Evolutionary conservation across 2,113 vertebrate genomes (phyloP).

Genomic region (Etheostoma spectabile): DNA sequence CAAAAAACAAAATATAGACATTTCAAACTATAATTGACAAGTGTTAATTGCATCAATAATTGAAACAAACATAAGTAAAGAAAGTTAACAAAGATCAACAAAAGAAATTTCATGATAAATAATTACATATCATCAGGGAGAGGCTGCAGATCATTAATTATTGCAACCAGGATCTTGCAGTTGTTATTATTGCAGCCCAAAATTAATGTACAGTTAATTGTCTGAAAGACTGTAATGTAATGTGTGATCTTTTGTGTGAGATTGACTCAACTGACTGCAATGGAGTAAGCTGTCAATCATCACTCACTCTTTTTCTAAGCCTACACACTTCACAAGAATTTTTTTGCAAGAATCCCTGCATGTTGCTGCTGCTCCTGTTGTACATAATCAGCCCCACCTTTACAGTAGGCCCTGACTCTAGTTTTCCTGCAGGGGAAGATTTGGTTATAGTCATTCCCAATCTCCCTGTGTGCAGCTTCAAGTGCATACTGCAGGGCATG

Average conservation of each 20-base stretch:
- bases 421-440: constrained; percentile 1
- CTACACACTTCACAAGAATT: not conserved
- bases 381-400: constrained; percentile 27
- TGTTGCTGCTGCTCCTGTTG: not conserved
- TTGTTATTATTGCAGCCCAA: not conserved
- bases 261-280: not conserved
- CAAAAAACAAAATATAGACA: not conserved
- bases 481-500: not conserved
- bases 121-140: not conserved
- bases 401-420: constrained; percentile 7
- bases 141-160: not conserved
- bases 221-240: not conserved
- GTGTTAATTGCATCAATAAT: not conserved
- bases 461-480: not conserved
- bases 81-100: not conserved
- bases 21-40: not conserved
- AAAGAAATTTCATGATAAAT: not conserved
- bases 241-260: not conserved
- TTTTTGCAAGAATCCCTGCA: constrained; percentile 8
- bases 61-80: not conserved
- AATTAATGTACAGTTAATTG: not conserved
- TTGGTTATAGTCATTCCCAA: not conserved
- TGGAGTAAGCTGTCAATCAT: not conserved
- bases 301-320: not conserved
- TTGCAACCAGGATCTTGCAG: not conserved